A percentile compares a stretch with the other conserved stretches of the same genome.
phyloP scores from a whole-genome alignment of 2,888 invertebrate genomes.

The Hyposoter dolosus region DNA sequence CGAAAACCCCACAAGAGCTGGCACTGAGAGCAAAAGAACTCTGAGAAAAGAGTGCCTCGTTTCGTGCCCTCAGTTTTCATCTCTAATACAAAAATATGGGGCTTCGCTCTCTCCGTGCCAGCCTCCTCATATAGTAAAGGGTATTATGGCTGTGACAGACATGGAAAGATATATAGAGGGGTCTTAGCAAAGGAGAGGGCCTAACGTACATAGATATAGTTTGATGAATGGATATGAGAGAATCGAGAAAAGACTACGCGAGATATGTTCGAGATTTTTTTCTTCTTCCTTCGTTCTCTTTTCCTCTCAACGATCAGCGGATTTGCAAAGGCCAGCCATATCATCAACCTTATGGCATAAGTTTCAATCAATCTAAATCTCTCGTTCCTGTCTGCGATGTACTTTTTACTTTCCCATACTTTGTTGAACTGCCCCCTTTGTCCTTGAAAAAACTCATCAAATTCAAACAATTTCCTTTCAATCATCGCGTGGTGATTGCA shows the following conservation, averaged over 20 bases:
- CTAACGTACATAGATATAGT: conserved; percentile 19
- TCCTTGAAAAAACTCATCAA: background rate
- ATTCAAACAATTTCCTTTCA: background rate
- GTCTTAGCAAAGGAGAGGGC: conserved; percentile 20
- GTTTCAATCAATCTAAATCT: conserved; percentile 5
- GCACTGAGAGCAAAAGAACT: conserved; percentile 17
- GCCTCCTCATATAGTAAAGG: conserved; percentile 44
- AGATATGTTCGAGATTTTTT: conserved; percentile 5
- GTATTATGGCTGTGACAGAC: conserved; percentile 50
- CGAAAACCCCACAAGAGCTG: conserved; percentile 7
- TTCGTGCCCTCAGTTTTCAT: conserved; percentile 49
- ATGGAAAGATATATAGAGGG: conserved; percentile 28
- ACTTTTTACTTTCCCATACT: background rate
- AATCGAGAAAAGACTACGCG: conserved; percentile 33
- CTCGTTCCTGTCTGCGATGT: background rate
- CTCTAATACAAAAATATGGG: conserved; percentile 65
- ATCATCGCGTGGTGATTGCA: background rate
- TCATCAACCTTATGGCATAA: background rate
- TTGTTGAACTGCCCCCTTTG: background rate
- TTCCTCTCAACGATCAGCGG: background rate
- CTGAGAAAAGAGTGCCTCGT: conserved; percentile 34
- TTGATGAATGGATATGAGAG: conserved; percentile 12
- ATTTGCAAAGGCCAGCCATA: background rate
- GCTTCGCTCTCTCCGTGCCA: conserved; percentile 43
- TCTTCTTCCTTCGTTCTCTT: background rate